Evolutionary conservation across 2,113 vertebrate genomes (phyloP).

Genomic region (Copsychus sechellarum): DNA sequence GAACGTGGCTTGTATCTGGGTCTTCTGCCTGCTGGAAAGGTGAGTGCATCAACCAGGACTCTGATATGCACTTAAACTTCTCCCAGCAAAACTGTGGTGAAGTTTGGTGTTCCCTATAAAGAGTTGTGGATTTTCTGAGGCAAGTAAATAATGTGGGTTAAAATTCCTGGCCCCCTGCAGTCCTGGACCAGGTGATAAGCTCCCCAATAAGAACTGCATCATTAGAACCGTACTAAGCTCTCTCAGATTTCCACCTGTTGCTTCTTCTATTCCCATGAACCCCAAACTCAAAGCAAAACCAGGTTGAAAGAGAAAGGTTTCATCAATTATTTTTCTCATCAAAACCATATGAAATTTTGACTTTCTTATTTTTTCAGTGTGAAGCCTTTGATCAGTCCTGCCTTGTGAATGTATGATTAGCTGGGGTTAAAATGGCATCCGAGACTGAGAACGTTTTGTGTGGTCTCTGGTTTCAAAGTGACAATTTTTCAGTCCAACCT

Average conservation of each 20-base stretch:
- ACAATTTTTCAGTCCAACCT: background rate
- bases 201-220: background rate
- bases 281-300: conserved; percentile 27
- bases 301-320: conserved; percentile 16
- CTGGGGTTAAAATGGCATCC: background rate
- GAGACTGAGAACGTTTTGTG: background rate
- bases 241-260: rapidly evolving
- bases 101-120: background rate
- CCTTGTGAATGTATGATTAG: conserved; percentile 3
- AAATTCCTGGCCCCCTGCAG: background rate
- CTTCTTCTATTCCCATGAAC: background rate
- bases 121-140: background rate
- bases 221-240: background rate
- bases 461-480: background rate
- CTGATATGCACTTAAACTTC: background rate
- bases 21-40: background rate
- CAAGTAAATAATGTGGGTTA: background rate
- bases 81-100: background rate
- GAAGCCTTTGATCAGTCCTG: conserved; percentile 41
- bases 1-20: background rate
- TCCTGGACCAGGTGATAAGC: background rate
- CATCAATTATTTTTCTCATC: conserved; percentile 39
- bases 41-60: background rate
- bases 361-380: background rate
- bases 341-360: conserved; percentile 38